phyloP scores from a whole-genome alignment of 2,888 invertebrate genomes.

The Caenorhabditis japonica region DNA sequence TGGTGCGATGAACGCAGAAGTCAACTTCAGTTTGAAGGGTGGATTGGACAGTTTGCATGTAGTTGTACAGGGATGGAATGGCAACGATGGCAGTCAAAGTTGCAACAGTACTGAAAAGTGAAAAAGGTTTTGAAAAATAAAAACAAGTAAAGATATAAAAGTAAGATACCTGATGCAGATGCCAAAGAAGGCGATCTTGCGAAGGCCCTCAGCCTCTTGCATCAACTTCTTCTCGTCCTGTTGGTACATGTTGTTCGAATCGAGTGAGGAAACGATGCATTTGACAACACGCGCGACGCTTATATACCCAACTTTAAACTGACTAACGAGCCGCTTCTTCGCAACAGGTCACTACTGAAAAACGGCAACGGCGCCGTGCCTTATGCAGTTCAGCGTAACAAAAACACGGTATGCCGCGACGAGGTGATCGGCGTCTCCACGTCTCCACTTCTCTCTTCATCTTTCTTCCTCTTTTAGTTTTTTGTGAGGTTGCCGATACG shows the following conservation, averaged over 20 bases:
- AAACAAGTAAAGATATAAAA: too few relatives aligned
- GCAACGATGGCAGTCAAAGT: slow-evolving; percentile 73
- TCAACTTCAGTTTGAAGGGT: slow-evolving; percentile 74
- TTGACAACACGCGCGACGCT: slow-evolving; percentile 11
- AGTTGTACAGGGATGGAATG: slow-evolving; percentile 76
- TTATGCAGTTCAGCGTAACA: slow-evolving; percentile 52
- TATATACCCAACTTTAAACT: slow-evolving; percentile 52
- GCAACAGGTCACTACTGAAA: slow-evolving; percentile 47
- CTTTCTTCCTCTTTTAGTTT: slow-evolving; percentile 21
- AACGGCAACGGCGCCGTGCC: slow-evolving; percentile 30
- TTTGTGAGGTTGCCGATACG: slow-evolving; percentile 16
- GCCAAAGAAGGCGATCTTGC: slow-evolving; percentile 69
- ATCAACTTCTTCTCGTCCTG: slow-evolving; percentile 62
- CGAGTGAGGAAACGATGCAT: slow-evolving; percentile 33
- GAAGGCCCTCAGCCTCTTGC: slow-evolving; percentile 67
- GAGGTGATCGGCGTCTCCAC: slow-evolving; percentile 23
- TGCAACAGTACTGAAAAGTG: slow-evolving; percentile 68
- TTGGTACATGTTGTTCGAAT: slow-evolving; percentile 44
- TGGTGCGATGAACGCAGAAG: slow-evolving; percentile 70
- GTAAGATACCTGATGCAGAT: slow-evolving; percentile 68
- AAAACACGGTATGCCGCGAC: slow-evolving; percentile 21
- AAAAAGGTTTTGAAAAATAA: background rate
- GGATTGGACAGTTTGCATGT: slow-evolving; percentile 75
- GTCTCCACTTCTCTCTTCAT: background rate
- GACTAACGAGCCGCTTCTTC: slow-evolving; percentile 49